phyloP scores from a whole-genome alignment of 1,140 invertebrate species.

The Trichoplusia ni region DNA sequence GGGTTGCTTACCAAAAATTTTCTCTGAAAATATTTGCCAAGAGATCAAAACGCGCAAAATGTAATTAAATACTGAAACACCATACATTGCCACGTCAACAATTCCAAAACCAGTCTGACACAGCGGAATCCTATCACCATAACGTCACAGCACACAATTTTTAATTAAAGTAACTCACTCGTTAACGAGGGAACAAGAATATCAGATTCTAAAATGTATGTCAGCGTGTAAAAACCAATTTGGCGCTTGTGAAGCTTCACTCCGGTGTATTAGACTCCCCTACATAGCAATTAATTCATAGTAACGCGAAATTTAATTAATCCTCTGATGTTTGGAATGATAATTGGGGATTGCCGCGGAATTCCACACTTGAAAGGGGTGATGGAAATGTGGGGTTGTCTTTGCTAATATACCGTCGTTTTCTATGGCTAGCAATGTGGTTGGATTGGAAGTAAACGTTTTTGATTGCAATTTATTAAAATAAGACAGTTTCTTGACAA shows the following conservation, averaged over 20 bases:
- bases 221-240: conserved; percentile 43
- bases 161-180: conserved; percentile 27
- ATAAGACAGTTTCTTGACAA: no score
- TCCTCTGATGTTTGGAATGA: conserved; percentile 48
- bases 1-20: no score
- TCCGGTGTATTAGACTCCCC: conserved; percentile 38
- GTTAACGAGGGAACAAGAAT: conserved; percentile 21
- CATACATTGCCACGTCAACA: background rate
- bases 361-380: conserved; percentile 34
- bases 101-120: background rate
- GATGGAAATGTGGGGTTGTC: conserved; percentile 7
- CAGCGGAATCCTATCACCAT: conserved; percentile 5
- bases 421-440: background rate
- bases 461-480: no score
- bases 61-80: background rate
- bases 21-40: no score
- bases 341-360: conserved; percentile 51
- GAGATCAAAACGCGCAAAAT: no score
- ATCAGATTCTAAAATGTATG: conserved; percentile 32
- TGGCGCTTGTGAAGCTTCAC: conserved; percentile 27
- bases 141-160: conserved; percentile 8
- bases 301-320: conserved; percentile 51
- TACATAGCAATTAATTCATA: conserved; percentile 38
- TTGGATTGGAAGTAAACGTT: background rate
- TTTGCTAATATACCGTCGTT: conserved; percentile 2